A percentile compares a stretch with the other conserved stretches of the same genome.
phyloP scores from a whole-genome alignment of 2,113 vertebrate genomes.

The Equus quagga region DNA sequence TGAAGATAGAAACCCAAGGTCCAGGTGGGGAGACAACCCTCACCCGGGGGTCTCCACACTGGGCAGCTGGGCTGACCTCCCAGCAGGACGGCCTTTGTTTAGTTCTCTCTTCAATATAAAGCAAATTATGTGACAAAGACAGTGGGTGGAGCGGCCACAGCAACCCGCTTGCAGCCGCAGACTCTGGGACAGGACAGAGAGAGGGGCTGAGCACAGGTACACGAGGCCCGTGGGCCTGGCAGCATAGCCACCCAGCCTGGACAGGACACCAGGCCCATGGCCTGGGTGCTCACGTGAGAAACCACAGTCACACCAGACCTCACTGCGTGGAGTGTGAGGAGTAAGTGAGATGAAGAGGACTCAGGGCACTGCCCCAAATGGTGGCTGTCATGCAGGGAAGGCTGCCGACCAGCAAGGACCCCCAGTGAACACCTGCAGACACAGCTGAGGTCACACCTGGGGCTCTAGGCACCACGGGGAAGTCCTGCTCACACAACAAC shows the following conservation, averaged over 20 bases:
- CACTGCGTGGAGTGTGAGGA: not conserved
- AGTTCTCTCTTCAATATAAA: rapidly evolving
- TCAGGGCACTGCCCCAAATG: rapidly evolving
- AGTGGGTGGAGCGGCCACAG: rapidly evolving
- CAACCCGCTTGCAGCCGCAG: rapidly evolving
- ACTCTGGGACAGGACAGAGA: rapidly evolving
- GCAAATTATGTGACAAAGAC: rapidly evolving
- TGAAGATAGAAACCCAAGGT: not conserved
- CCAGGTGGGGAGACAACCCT: not conserved
- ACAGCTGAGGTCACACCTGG: rapidly evolving
- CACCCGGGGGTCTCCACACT: rapidly evolving
- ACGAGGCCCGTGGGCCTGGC: too few species aligned
- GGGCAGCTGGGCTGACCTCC: too few species aligned
- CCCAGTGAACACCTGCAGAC: not conserved
- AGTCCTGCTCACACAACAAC: rapidly evolving
- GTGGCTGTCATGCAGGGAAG: not conserved
- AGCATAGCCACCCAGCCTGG: rapidly evolving
- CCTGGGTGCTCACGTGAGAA: rapidly evolving
- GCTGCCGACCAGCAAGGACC: rapidly evolving
- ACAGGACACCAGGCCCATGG: rapidly evolving
- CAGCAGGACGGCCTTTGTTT: rapidly evolving
- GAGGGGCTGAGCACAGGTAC: too few species aligned
- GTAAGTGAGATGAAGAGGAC: too few species aligned
- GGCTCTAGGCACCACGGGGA: not conserved
- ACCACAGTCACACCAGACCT: too few species aligned